These are phyloP conservation scores for Seriola quinqueradiata DNA, from an alignment of 2,113 vertebrate genomes.

Conservation along the genomic window DNA sequence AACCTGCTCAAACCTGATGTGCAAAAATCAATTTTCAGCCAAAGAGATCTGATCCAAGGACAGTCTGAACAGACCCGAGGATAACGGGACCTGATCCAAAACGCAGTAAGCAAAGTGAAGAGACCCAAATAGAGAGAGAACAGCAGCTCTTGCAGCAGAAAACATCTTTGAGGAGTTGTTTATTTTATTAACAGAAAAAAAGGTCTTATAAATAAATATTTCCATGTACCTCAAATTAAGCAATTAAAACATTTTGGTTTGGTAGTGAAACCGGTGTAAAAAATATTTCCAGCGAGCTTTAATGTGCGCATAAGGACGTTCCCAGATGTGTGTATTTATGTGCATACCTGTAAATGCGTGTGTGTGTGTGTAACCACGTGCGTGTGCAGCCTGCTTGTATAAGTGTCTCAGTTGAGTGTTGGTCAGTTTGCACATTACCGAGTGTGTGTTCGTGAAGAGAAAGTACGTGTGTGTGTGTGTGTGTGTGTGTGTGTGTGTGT, in stretches of 20 bases:
- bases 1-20: neutral
- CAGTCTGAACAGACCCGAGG: too few species aligned
- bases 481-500: slow-evolving; percentile 36
- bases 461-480: slow-evolving; percentile 39
- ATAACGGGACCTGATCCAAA: neutral
- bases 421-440: slow-evolving; percentile 42
- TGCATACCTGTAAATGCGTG: neutral
- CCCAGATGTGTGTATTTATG: neutral
- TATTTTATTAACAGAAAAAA: neutral
- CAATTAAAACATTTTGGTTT: neutral
- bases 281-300: too few species aligned
- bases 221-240: neutral
- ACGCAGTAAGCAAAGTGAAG: too few species aligned
- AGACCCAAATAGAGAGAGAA: too few species aligned
- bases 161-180: neutral
- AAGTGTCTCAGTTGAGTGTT: slow-evolving; percentile 25
- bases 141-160: too few species aligned
- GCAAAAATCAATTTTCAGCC: neutral
- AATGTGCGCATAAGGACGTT: too few species aligned
- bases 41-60: too few species aligned
- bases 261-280: neutral
- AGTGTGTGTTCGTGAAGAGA: slow-evolving; percentile 37
- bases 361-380: neutral
- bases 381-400: neutral
- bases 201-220: neutral